Base-by-base conservation (phyloP, 2,888 invertebrate genomes). In the Melanostoma mellinum region DNA sequence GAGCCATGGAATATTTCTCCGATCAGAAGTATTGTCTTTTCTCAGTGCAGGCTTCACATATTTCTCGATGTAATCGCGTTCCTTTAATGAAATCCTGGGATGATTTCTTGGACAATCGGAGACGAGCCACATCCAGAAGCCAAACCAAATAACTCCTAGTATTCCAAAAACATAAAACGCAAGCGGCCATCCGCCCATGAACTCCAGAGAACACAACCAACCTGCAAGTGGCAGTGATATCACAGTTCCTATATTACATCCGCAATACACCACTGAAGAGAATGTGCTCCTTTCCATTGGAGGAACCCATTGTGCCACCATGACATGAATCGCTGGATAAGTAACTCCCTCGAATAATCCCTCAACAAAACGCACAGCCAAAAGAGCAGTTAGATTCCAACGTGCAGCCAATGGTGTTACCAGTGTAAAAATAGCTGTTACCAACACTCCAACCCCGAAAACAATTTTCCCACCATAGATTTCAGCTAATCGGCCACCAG, bases 271-370 rank as follows among this genome's bases (percentile, higher is more conserved):
- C 89, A 95, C 93, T 40, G 97, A 97, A 6, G 97, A 97, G 90
- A 98, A 96, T 90, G 96, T 96, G 65, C 96, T 96, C 87, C 98
- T 93, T 90, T 98, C 98, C 87, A 96, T 90, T 1, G 97, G 98
- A 4, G 98, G 98, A 65, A 98, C 96, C 98, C 98, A 98, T 85
- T 95, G 93, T 0, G 98, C 97, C 88, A 98, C 92, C 95, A 98
- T 95, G 20, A 96, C 95, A 90, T 98, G 97, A 97, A 98, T 97
- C 0, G 97, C 96, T 10, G 98, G 98, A 91, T 97, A 98, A 5
- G 97, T 97, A 5, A 97, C 97, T 42, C 97, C 97, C 92, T 97
- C 97, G 0, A 95, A 95, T 89, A 97, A 94, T 30, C 97, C 97
- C 90, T 97, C 96, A 6, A 97, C 90, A 4, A 96, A 93, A 86